phyloP scores from a whole-genome alignment of 2,797 vertebrate species.

The Poeciliopsis turneri region DNA sequence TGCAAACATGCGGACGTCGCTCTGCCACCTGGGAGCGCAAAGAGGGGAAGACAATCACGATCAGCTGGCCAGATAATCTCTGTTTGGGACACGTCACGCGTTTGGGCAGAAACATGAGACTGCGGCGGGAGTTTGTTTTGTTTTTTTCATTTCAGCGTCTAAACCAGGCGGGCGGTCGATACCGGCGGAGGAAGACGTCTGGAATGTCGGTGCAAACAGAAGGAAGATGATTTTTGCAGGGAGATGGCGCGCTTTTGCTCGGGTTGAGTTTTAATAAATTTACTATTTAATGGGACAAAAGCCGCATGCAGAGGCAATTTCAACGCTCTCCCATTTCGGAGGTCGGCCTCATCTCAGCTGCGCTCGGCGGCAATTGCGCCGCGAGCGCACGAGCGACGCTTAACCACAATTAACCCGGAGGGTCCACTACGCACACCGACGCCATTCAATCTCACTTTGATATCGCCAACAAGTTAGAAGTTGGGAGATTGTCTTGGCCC shows the following conservation, averaged over 20 bases:
- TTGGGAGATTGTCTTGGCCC: constrained; percentile 74
- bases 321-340: constrained; percentile 45
- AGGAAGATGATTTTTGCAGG: constrained; percentile 31
- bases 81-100: constrained; percentile 75
- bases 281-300: constrained; percentile 67
- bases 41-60: constrained; percentile 79
- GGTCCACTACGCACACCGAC: constrained; percentile 44
- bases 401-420: constrained; percentile 80
- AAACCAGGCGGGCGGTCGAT: constrained; percentile 47
- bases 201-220: constrained; percentile 22
- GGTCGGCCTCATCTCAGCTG: constrained; percentile 77
- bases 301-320: constrained; percentile 65
- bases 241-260: constrained; percentile 15
- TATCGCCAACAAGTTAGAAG: constrained; percentile 71
- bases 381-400: constrained; percentile 70
- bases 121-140: constrained; percentile 51
- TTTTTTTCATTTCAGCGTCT: constrained; percentile 58
- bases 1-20: constrained; percentile 75
- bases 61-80: constrained; percentile 75
- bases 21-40: constrained; percentile 69
- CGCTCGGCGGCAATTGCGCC: constrained; percentile 60
- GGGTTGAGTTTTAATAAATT: constrained; percentile 50
- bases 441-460: constrained; percentile 76
- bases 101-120: constrained; percentile 77
- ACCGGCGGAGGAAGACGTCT: not conserved